Evolutionary conservation across 2,888 invertebrate species (phyloP).

Genomic region (Epinotia ramella): DNA sequence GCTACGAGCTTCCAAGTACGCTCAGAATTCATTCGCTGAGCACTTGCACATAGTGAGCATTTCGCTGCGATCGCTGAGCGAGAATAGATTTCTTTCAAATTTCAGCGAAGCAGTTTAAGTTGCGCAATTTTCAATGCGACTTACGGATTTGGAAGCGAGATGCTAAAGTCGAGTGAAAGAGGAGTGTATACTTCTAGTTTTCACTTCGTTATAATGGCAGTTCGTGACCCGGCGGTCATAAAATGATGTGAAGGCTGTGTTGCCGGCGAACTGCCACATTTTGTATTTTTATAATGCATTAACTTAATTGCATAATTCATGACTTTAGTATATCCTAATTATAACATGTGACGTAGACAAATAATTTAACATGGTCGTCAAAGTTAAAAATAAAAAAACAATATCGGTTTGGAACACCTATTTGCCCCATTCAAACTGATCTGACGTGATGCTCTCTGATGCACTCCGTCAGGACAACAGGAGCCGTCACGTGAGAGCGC

Average conservation of each 20-base stretch:
- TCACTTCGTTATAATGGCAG: neutral
- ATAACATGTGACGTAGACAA: too few relatives aligned
- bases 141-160: neutral
- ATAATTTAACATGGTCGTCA: too few relatives aligned
- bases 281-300: neutral
- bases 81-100: slow-evolving; percentile 6
- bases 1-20: slow-evolving; percentile 14
- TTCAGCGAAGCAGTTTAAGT: neutral
- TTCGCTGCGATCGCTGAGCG: slow-evolving; percentile 13
- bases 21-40: slow-evolving; percentile 1
- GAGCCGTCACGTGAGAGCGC: too few relatives aligned
- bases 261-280: neutral
- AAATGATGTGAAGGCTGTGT: neutral
- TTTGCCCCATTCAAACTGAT: too few relatives aligned
- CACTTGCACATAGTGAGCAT: neutral
- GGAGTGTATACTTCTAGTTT: neutral
- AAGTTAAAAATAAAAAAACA: too few relatives aligned
- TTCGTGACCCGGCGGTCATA: neutral
- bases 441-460: too few relatives aligned
- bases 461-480: too few relatives aligned
- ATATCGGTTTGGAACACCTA: too few relatives aligned
- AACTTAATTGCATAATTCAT: neutral
- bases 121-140: neutral
- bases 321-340: too few relatives aligned
- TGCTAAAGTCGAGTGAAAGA: neutral